phyloP scores from a whole-genome alignment of 2,888 invertebrate genomes.

The Cynaeus angustus region DNA sequence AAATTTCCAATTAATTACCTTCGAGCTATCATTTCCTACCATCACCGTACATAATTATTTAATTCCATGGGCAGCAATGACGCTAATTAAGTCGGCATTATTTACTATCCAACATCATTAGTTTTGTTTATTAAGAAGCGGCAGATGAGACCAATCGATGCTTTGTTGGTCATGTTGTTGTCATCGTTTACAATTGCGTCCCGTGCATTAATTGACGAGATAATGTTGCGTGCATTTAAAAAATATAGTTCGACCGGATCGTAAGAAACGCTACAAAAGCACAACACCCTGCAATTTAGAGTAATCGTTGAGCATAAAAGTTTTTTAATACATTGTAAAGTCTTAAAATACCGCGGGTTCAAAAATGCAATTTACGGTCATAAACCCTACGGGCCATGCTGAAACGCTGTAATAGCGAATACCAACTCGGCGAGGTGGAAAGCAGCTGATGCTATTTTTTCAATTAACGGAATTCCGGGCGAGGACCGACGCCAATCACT shows the following conservation, averaged over 20 bases:
- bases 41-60: not conserved
- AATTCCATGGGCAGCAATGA: not conserved
- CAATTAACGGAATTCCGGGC: constrained; percentile 56
- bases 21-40: constrained; percentile 18
- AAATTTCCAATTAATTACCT: constrained; percentile 30
- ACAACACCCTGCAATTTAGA: constrained; percentile 37
- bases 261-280: constrained; percentile 38
- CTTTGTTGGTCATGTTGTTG: not conserved
- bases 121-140: constrained; percentile 13
- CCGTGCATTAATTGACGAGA: too few relatives aligned
- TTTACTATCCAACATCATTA: constrained; percentile 10
- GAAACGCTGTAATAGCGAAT: constrained; percentile 48
- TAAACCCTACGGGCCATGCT: constrained; percentile 47
- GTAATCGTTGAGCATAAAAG: constrained; percentile 50
- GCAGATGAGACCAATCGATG: not conserved
- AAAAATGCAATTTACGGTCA: constrained; percentile 54
- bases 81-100: constrained; percentile 17
- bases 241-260: too few relatives aligned
- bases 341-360: constrained; percentile 51
- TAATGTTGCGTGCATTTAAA: too few relatives aligned
- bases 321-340: constrained; percentile 53
- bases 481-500: constrained; percentile 53
- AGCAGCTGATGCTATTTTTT: constrained; percentile 55
- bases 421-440: constrained; percentile 51
- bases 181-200: not conserved